Base-by-base conservation (phyloP, 2,113 vertebrate genomes). In the Apus apus region DNA sequence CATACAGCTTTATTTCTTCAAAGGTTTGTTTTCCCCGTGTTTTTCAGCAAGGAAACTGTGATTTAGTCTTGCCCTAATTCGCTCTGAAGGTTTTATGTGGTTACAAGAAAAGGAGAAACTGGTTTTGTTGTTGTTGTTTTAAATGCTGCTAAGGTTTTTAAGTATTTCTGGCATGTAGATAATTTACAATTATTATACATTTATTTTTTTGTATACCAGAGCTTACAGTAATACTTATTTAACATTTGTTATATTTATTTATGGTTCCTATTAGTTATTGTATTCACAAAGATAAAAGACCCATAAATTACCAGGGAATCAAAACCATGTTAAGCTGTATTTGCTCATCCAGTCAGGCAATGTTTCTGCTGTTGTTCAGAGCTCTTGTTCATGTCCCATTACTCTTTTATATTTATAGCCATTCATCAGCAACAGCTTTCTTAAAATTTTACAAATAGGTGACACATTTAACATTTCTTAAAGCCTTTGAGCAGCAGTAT, bases 261-360 rank as follows among this genome's bases (percentile, higher is more conserved):
- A 68, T 90, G 64, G 8, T 19, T 77, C 36, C 62, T 92, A 65
- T 86, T 93, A 83, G 58, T 88, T 94, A 21, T 53, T 96, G 43
- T 72, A 54, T 75, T 87, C 17, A 48, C 71, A 75, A 82, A 76
- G 56, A 83, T 85, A 71, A 77, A 92, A 94, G 34, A 75, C 36
- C 20, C 18, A 25, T 94, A 92, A 88, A 79, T 88, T 94, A 77
- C 57, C 21, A 68, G 46, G 50, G 56, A 95, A 94, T 96, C 89
- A 89, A 91, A 95, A 34, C 36, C 73, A 84, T 17, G 71, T 80
- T 93, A 86, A 89, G 64, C 70, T 88, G 0, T 61, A 64, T 61
- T 91, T 93, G 62, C 54, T 67, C 36, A 74, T 68, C 66, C 60
- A 81, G 75, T 46, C 53, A 56, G 46, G 21, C 75, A 73, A 1